Conservation (phyloP, 1,140 invertebrate genomes). For the Caerostris extrusa region DNA sequence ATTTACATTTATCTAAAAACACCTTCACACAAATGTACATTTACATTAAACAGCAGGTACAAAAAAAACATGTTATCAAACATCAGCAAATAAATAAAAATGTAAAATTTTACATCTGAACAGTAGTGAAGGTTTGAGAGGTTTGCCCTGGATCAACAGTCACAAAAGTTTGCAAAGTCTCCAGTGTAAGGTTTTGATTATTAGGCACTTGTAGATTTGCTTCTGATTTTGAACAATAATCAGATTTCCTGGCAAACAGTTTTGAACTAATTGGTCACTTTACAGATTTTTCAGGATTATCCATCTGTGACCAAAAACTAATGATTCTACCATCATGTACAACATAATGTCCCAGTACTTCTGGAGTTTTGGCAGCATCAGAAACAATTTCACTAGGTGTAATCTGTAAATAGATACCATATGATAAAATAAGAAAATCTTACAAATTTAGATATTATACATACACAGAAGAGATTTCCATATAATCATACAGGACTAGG, state of each 20-base stretch:
- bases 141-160: slow-evolving; percentile 78
- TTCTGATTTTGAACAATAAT: slow-evolving; percentile 80
- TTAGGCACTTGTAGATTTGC: slow-evolving; percentile 80
- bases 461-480: too few relatives aligned
- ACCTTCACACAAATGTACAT: slow-evolving; percentile 8
- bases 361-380: slow-evolving; percentile 20
- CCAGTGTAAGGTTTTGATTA: slow-evolving; percentile 80
- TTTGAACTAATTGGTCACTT: slow-evolving; percentile 58
- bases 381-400: slow-evolving; percentile 28
- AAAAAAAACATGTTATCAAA: slow-evolving; percentile 33
- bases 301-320: slow-evolving; percentile 45
- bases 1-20: background rate
- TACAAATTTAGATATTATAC: too few relatives aligned
- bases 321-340: slow-evolving; percentile 75
- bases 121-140: slow-evolving; percentile 34
- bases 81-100: slow-evolving; percentile 59
- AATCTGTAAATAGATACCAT: background rate
- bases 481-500: too few relatives aligned
- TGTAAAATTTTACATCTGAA: slow-evolving; percentile 57
- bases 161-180: slow-evolving; percentile 81
- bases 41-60: slow-evolving; percentile 34
- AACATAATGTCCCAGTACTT: slow-evolving; percentile 75
- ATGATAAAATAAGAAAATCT: too few relatives aligned
- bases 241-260: slow-evolving; percentile 76
- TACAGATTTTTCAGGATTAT: slow-evolving; percentile 51